These are phyloP conservation scores for Tympanuchus pallidicinctus DNA, from an alignment of 2,113 vertebrate species.

Conservation along the genomic window DNA sequence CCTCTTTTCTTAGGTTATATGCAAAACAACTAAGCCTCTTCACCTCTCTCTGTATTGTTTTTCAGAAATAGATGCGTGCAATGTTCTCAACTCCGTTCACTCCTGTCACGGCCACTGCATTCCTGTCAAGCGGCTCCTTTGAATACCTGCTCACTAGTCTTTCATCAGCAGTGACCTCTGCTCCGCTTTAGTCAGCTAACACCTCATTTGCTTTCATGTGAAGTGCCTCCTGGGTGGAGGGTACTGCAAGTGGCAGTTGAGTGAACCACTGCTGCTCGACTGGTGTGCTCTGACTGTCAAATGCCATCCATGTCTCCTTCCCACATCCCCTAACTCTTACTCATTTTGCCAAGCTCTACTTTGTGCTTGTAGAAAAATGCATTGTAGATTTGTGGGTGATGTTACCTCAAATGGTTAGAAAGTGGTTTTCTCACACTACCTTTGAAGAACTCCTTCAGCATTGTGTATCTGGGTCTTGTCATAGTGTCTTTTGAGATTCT, in stretches of 20 bases:
- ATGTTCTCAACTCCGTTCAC: neutral
- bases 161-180: conserved; percentile 64
- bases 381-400: rapidly evolving
- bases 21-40: conserved; percentile 44
- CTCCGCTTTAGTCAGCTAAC: conserved; percentile 46
- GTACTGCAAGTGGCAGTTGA: conserved; percentile 23
- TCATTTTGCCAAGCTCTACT: neutral
- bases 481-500: neutral
- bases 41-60: conserved; percentile 8
- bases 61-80: neutral
- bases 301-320: neutral
- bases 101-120: conserved; percentile 5
- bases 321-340: neutral
- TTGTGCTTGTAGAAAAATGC: neutral
- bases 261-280: neutral
- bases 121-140: conserved; percentile 57
- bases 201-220: conserved; percentile 64
- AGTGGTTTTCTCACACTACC: neutral
- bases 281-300: conserved; percentile 8
- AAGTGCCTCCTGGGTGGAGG: conserved; percentile 20
- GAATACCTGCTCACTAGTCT: conserved; percentile 37
- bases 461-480: neutral
- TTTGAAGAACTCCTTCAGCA: neutral
- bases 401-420: neutral
- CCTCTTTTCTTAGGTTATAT: conserved; percentile 38